Base-by-base conservation (phyloP, 1,140 invertebrate species). In the Adelges cooleyi region DNA sequence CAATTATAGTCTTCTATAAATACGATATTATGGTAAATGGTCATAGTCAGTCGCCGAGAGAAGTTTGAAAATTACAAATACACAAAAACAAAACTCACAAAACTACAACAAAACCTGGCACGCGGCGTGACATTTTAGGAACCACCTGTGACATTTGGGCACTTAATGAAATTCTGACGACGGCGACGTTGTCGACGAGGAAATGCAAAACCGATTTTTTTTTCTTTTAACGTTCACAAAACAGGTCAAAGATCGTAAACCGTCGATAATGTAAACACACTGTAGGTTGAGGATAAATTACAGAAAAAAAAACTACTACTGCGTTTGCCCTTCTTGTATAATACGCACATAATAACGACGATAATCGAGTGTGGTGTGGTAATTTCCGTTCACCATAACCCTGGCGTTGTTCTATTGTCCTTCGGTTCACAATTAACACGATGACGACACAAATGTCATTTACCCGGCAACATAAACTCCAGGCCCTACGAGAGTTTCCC, bases 181-280 rank as follows among this genome's bases (percentile, higher is more conserved):
- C 9, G n/a, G 27, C 54, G 40, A 13, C 3, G 23, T 17, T 5
- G 29, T 6, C 9, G n/a, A 46, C 54, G 40, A 13, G n/a, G 23
- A 59, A 59, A 59, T 59, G 54, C 40, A 27, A 44, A 59, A 27
- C 40, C 54, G n/a, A 59, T 20, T n/a, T 18, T 6, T 42, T 59
- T 36, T 18, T n/a, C n/a, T 59, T 56, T 18, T 17, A 23, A 59
- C 54, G 27, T 33, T 25, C 23, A 59, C 54, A 46, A 59, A 59
- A 59, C 17, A 59, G 54, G 54, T 59, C 54, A 59, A 59, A 59
- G 54, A 59, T 59, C 54, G 40, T 18, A 20, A 59, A 42, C 38
- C 22, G 54, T 59, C 38, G 40, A 44, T 44, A 44, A 25, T 46
- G 23, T 59, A 44, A 59, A 59, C 54, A 33, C 40, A 44, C 13